Evolutionary conservation across 1,140 invertebrate genomes (phyloP).

Genomic region (Nomia melanderi): DNA sequence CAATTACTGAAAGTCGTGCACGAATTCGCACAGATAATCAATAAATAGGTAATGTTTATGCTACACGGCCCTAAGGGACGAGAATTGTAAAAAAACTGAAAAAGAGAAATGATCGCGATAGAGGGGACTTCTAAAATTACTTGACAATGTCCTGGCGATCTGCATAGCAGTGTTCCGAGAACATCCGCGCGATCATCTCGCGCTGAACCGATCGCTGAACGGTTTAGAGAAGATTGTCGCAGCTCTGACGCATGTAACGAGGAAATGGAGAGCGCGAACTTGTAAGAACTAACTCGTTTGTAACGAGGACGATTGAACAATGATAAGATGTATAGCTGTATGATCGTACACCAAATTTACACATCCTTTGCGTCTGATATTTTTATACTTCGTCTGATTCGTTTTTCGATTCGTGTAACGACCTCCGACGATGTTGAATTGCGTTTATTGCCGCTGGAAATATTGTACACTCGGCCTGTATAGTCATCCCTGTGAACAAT

Average conservation of each 20-base stretch:
- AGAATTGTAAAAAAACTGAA: slow-evolving; percentile 18
- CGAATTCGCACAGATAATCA: slow-evolving; percentile 40
- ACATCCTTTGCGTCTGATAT: not conserved
- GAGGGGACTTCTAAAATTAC: not conserved
- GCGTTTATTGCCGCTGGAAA: not conserved
- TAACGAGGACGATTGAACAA: not conserved
- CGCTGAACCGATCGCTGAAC: not conserved
- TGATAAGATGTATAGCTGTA: slow-evolving; percentile 1
- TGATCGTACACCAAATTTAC: not conserved
- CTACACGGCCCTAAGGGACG: not conserved
- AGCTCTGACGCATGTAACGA: not conserved
- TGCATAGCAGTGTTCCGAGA: not conserved
- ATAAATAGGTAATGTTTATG: slow-evolving; percentile 28
- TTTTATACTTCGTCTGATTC: not conserved
- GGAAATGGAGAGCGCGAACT: not conserved
- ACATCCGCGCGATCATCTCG: not conserved
- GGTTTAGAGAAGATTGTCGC: not conserved
- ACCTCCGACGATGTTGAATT: not conserved
- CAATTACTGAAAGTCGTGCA: slow-evolving; percentile 29
- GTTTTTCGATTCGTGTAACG: not conserved
- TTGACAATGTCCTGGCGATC: not conserved
- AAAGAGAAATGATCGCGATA: not conserved
- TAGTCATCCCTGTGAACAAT: not conserved
- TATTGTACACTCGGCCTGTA: not conserved
- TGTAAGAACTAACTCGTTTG: not conserved